Evolutionary conservation across 2,888 invertebrate genomes (phyloP).

Genomic region (Noctua fimbriata): DNA sequence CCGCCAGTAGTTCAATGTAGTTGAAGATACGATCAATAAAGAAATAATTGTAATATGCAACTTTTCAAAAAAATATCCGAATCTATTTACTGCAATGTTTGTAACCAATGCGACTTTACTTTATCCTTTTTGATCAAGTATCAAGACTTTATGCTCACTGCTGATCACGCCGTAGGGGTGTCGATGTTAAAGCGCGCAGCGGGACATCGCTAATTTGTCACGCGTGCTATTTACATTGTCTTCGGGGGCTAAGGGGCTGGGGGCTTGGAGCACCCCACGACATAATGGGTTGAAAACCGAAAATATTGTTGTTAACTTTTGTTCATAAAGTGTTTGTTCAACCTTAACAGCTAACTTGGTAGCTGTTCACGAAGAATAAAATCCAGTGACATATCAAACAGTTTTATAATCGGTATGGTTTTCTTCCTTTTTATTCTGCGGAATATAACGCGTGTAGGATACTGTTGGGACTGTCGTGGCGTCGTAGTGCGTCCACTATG

Average conservation of each 20-base stretch:
- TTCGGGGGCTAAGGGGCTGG: conserved; percentile 34
- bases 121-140: conserved; percentile 48
- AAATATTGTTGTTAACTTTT: conserved; percentile 47
- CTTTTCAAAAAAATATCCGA: not conserved
- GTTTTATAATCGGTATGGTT: not conserved
- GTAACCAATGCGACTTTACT: not conserved
- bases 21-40: not conserved
- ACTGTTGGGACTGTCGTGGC: too few relatives aligned
- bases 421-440: not conserved
- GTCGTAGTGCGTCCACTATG: too few relatives aligned
- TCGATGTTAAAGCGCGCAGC: conserved; percentile 75
- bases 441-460: too few relatives aligned
- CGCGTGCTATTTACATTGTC: conserved; percentile 72
- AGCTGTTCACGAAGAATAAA: not conserved
- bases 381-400: not conserved
- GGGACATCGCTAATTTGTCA: conserved; percentile 79
- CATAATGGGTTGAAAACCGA: conserved; percentile 35
- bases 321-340: conserved; percentile 19
- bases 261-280: conserved; percentile 8
- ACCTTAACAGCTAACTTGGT: not conserved
- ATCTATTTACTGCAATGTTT: not conserved
- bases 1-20: not conserved
- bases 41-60: not conserved
- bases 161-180: conserved; percentile 63
- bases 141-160: conserved; percentile 56